phyloP scores from a whole-genome alignment of 92 coral and sea anemone genomes.

The Scolanthus callimorphus region DNA sequence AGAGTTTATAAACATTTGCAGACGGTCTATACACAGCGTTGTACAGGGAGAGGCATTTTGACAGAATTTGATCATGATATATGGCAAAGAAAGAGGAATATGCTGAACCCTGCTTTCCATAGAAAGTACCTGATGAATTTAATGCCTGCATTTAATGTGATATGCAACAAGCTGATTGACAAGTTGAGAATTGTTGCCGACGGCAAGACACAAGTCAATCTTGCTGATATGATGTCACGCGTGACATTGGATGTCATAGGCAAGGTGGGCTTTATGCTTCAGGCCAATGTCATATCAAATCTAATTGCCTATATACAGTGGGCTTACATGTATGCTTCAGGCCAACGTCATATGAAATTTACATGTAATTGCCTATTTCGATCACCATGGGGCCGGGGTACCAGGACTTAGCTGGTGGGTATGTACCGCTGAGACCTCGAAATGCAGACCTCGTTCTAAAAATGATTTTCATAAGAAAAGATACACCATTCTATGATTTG shows the following conservation, averaged over 20 bases:
- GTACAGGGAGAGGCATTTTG: conserved; percentile 46
- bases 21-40: conserved; percentile 39
- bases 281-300: too few relatives aligned
- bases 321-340: too few relatives aligned
- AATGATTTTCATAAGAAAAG: too few relatives aligned
- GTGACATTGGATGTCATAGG: conserved; percentile 79
- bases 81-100: conserved; percentile 67
- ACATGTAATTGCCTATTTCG: too few relatives aligned
- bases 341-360: too few relatives aligned
- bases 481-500: too few relatives aligned
- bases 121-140: conserved; percentile 61
- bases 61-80: conserved; percentile 44
- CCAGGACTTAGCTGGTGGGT: too few relatives aligned
- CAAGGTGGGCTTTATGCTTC: conserved; percentile 36
- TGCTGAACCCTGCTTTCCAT: conserved; percentile 88
- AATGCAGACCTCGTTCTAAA: too few relatives aligned
- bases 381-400: too few relatives aligned
- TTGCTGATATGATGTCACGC: conserved; percentile 66
- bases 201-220: conserved; percentile 33
- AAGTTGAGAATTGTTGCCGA: conserved; percentile 45
- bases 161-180: conserved; percentile 55
- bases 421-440: too few relatives aligned
- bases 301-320: too few relatives aligned
- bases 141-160: conserved; percentile 65
- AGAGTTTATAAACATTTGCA: conserved; percentile 12